phyloP scores from a whole-genome alignment of 92 coral and sea anemone species.

The Palythoa grandis region DNA sequence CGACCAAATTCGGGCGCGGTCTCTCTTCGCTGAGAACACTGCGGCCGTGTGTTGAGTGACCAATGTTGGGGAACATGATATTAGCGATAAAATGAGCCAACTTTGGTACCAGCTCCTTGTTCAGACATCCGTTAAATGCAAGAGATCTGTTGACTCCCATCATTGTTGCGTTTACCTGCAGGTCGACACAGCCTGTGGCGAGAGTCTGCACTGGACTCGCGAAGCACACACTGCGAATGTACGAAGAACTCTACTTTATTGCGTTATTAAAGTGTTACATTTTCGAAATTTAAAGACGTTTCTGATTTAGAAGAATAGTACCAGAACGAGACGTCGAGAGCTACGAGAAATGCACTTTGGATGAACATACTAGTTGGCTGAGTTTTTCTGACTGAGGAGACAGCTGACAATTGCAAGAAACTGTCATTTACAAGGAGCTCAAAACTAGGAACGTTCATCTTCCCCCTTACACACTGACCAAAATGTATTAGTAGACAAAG shows the following conservation, averaged over 20 bases:
- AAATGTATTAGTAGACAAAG: too few species aligned
- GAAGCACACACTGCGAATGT: constrained; percentile 45
- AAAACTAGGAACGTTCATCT: too few species aligned
- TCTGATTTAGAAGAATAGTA: too few species aligned
- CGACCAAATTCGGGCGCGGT: constrained; percentile 15
- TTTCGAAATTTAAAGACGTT: background rate
- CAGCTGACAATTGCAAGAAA: too few species aligned
- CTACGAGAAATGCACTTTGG: too few species aligned
- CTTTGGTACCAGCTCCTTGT: constrained; percentile 87
- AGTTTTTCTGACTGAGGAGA: too few species aligned
- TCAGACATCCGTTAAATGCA: constrained; percentile 82
- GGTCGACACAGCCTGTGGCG: constrained; percentile 84
- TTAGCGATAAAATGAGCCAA: constrained; percentile 86
- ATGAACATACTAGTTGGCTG: too few species aligned
- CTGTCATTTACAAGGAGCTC: too few species aligned
- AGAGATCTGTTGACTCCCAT: constrained; percentile 67
- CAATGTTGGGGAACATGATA: constrained; percentile 84
- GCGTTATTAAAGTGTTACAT: background rate
- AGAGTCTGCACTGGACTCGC: constrained; percentile 82
- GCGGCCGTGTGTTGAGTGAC: constrained; percentile 56
- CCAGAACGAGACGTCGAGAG: too few species aligned
- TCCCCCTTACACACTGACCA: too few species aligned
- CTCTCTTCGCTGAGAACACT: constrained; percentile 75
- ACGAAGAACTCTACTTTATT: background rate
- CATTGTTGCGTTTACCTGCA: constrained; percentile 79